phyloP scores from a whole-genome alignment of 1,140 invertebrate genomes.

The Periplaneta americana region DNA sequence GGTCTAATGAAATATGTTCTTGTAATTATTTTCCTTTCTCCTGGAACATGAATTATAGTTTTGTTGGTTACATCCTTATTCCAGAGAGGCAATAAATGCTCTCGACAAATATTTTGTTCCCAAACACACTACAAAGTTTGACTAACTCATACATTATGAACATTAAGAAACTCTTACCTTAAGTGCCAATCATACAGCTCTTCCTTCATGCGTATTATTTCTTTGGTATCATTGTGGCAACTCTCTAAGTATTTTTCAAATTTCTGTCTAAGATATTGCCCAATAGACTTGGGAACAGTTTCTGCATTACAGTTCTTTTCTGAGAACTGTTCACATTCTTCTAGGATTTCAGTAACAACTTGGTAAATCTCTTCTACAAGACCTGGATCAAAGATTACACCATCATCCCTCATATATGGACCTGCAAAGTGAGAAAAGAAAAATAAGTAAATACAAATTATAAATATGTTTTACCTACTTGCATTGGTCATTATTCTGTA shows the following conservation, averaged over 20 bases:
- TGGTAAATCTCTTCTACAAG: constrained; percentile 45
- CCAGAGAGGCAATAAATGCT: too few relatives aligned
- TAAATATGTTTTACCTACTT: too few relatives aligned
- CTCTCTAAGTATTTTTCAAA: constrained; percentile 42
- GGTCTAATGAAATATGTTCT: too few relatives aligned
- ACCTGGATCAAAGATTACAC: constrained; percentile 35
- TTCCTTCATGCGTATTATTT: constrained; percentile 33
- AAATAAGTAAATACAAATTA: background rate
- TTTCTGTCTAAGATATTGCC: constrained; percentile 35
- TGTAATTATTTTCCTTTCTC: too few relatives aligned
- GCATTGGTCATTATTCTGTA: too few relatives aligned
- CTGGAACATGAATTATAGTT: too few relatives aligned
- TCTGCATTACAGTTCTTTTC: constrained; percentile 23
- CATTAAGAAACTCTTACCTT: constrained; percentile 25
- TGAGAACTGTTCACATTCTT: constrained; percentile 45
- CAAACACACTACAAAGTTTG: too few relatives aligned
- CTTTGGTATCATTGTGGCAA: constrained; percentile 28
- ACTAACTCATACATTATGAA: too few relatives aligned
- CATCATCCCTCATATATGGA: constrained; percentile 45
- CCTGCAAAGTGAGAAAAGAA: constrained; percentile 31
- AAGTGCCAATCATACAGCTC: constrained; percentile 58
- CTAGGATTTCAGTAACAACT: constrained; percentile 42
- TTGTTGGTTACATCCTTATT: too few relatives aligned
- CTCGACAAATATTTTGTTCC: too few relatives aligned
- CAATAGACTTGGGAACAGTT: constrained; percentile 39